Percentiles rank a stretch among this genome's conserved stretches.
Conservation (phyloP, 2,797 vertebrate species). For the Huso huso region DNA sequence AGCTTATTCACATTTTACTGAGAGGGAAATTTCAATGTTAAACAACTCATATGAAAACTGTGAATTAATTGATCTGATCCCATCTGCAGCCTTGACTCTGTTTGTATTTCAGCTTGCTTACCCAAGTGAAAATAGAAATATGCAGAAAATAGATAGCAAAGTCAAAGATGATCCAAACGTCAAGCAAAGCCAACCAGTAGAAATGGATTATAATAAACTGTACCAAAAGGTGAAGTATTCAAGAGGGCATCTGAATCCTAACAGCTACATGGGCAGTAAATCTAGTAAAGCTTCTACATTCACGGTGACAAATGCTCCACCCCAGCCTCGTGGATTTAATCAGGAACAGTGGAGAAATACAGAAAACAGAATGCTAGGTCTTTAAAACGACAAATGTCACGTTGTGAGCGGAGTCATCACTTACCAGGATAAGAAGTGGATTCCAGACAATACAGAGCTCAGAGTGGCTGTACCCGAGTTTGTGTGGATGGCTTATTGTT, state of each 20-base stretch:
- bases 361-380: not conserved
- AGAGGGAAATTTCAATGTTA: too few relatives aligned
- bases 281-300: not conserved
- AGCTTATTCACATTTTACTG: too few relatives aligned
- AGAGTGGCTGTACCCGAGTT: not conserved
- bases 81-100: too few relatives aligned
- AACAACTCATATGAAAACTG: too few relatives aligned
- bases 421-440: not conserved
- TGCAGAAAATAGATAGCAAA: not conserved
- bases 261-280: not conserved
- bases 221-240: not conserved
- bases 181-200: not conserved
- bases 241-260: not conserved
- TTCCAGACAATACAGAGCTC: not conserved
- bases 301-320: constrained; percentile 1
- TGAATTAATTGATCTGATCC: too few relatives aligned
- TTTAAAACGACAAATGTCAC: not conserved
- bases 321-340: not conserved
- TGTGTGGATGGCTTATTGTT: too few relatives aligned
- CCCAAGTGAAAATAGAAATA: not conserved
- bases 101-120: not conserved
- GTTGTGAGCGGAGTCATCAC: not conserved
- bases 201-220: not conserved
- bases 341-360: not conserved
- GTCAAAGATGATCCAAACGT: not conserved